Conservation (phyloP, 2,888 invertebrate genomes). For the Thymelicus acteon region DNA sequence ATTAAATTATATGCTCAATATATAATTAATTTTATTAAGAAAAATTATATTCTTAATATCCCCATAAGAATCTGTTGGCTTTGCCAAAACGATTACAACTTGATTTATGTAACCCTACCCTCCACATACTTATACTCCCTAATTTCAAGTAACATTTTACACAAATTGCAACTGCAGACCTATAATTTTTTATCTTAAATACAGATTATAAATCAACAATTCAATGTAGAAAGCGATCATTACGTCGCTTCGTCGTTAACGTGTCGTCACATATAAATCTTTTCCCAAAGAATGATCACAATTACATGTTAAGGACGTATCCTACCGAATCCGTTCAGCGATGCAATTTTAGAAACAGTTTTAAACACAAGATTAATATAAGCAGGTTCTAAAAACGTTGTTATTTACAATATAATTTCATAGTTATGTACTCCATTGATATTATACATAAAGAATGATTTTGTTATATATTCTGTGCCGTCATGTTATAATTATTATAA, state of each 20-base stretch:
- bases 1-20: no score
- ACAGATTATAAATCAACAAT: conserved; percentile 28
- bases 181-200: conserved; percentile 11
- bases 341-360: not conserved
- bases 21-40: not conserved
- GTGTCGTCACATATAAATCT: conserved; percentile 30
- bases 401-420: no score
- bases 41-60: not conserved
- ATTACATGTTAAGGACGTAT: conserved; percentile 8
- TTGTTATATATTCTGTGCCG: no score
- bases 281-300: conserved; percentile 23
- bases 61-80: not conserved
- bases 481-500: no score
- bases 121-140: not conserved
- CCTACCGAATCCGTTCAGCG: not conserved
- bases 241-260: conserved; percentile 30
- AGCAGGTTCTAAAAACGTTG: no score
- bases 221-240: conserved; percentile 14
- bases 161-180: not conserved
- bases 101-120: not conserved
- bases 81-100: not conserved
- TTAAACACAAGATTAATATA: no score
- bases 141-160: not conserved
- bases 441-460: no score
- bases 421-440: no score